These are phyloP conservation scores for Xenopus tropicalis DNA, from an alignment of 2,113 vertebrate species.

Conservation along the genomic window UCB_Xtro_10.0 CM004450.2:65336501-65337000, in stretches of 20 bases:
- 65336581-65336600: too few relatives aligned
- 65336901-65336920: not conserved
- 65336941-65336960: not conserved
- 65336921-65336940: not conserved
- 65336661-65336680: constrained; percentile 13
- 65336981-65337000: not conserved
- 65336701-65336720: constrained; percentile 5
- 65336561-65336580: too few relatives aligned
- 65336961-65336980: not conserved
- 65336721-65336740: constrained; percentile 21
- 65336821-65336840: not conserved
- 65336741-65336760: constrained; percentile 4
- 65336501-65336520: too few relatives aligned
- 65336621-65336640: too few relatives aligned
- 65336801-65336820: constrained; percentile 8
- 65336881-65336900: not conserved
- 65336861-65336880: constrained; percentile 49
- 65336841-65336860: constrained; percentile 29
- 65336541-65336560: too few relatives aligned
- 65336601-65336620: too few relatives aligned
- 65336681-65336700: not conserved
- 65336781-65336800: constrained; percentile 18
- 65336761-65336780: constrained; percentile 21
- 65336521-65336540: too few relatives aligned
- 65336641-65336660: too few relatives aligned